phyloP scores from a whole-genome alignment of 2,113 vertebrate genomes.

The Onychostruthus taczanowskii region DNA sequence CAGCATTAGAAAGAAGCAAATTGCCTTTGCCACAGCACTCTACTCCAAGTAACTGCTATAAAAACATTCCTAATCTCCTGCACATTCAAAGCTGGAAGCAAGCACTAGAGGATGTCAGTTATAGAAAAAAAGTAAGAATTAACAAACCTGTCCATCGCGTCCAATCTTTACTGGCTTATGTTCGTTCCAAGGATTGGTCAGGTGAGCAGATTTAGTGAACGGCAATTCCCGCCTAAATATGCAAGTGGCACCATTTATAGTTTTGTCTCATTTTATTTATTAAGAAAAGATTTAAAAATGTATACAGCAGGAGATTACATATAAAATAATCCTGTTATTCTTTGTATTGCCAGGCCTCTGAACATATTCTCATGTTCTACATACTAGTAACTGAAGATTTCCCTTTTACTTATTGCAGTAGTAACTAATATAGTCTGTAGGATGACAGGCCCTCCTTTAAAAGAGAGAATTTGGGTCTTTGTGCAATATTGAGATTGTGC shows the following conservation, averaged over 20 bases:
- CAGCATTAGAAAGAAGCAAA: not conserved
- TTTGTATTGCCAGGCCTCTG: not conserved
- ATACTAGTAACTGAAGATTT: not conserved
- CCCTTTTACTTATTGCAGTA: not conserved
- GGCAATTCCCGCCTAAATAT: constrained; percentile 90
- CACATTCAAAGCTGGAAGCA: not conserved
- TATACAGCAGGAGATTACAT: not conserved
- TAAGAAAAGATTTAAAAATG: not conserved
- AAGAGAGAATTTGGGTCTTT: not conserved
- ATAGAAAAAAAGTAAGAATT: not conserved
- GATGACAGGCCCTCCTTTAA: not conserved
- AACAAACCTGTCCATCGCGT: constrained; percentile 95
- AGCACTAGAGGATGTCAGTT: not conserved
- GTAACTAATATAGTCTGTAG: not conserved
- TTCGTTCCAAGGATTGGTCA: constrained; percentile 97
- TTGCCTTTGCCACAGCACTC: not conserved
- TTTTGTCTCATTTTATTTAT: not conserved
- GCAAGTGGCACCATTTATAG: constrained; percentile 50
- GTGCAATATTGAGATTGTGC: not conserved
- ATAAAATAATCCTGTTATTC: not conserved
- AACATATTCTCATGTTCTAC: not conserved
- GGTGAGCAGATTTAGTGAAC: constrained; percentile 95
- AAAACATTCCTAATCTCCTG: not conserved
- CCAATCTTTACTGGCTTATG: constrained; percentile 98
- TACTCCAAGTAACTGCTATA: not conserved